phyloP scores from a whole-genome alignment of 1,140 invertebrate genomes.

The Orius insidiosus region DNA sequence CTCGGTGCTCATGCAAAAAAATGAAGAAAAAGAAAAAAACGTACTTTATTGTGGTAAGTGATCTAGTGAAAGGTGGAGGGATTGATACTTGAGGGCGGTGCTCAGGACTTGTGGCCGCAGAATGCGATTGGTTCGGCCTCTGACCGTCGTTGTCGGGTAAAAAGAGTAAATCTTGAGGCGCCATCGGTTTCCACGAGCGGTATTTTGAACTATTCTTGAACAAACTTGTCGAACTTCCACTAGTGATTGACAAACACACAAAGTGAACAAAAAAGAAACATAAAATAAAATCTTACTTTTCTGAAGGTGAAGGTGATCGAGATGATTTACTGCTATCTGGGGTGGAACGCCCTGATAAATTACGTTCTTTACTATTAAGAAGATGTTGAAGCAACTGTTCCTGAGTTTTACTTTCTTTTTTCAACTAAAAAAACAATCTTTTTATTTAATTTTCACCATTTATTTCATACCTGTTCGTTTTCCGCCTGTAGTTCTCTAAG shows the following conservation, averaged over 20 bases:
- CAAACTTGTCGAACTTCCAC: too few species aligned
- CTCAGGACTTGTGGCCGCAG: conserved; percentile 8
- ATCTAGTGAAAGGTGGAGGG: conserved; percentile 8
- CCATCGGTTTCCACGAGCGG: not conserved
- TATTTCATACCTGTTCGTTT: conserved; percentile 42
- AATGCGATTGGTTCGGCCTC: not conserved
- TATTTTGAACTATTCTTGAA: too few species aligned
- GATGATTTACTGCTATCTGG: conserved; percentile 22
- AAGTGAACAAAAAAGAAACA: too few species aligned
- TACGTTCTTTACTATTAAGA: conserved; percentile 30
- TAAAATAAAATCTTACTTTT: conserved; percentile 20
- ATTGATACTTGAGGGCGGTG: not conserved
- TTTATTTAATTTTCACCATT: conserved; percentile 8
- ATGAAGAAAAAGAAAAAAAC: too few species aligned
- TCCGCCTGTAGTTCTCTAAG: conserved; percentile 56
- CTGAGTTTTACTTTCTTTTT: conserved; percentile 58
- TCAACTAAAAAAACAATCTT: conserved; percentile 34
- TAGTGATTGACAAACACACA: too few species aligned
- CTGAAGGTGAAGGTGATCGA: conserved; percentile 24
- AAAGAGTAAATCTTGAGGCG: conserved; percentile 5
- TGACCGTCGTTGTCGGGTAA: not conserved
- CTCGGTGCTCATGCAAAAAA: not conserved
- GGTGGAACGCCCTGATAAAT: conserved; percentile 7
- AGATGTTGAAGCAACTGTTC: conserved; percentile 65
- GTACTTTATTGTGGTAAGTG: conserved; percentile 14